Evolutionary conservation across 2,888 invertebrate species (phyloP), one percentile per base, ranked within the genome.

Genomic region (Conops quadrifasciatus): DNA sequence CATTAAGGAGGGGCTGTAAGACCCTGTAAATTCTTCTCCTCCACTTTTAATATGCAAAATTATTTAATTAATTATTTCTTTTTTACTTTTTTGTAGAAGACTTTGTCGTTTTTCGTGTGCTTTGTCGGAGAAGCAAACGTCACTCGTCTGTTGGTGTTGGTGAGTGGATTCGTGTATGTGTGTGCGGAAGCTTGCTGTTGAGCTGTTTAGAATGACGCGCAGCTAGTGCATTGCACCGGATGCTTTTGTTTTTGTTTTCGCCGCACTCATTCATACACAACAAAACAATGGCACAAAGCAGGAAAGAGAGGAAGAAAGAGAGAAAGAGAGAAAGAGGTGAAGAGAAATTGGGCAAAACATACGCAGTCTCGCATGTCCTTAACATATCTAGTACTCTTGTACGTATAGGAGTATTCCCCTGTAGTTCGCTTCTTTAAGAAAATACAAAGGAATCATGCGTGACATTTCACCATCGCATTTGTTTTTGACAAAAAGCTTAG

Each of bases 161-260:
- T 53, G 49, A 15, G 49, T 1, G 49, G 21, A 15, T 53, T 2
- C 1, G 13, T 4, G 1, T 45, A 45, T 45, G 45, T 13, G 45
- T 45, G 19, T 53, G 21, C 19, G 24, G 2, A 13, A 2, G 21
- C n/a, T n/a, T n/a, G n/a, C n/a, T n/a, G n/a, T n/a, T n/a, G n/a
- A n/a, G n/a, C n/a, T n/a, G n/a, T 47, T 43, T 51, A 49, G 51
- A 65, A 51, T 53, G 65, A 49, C 13, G 65, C 21, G 16, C 30
- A 43, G 28, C 49, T n/a, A 60, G 67, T 60, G 67, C 67, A 67
- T 30, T 67, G 60, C 49, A 67, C 67, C 67, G 60, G 60, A 60
- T 67, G 67, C 60, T 67, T 67, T 67, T 67, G 67, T 60, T 47
- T 67, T 47, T 19, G 30, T 49, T n/a, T n/a, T n/a, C n/a, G n/a